Evolutionary conservation across 2,888 invertebrate genomes (phyloP), one percentile per base, ranked within the genome.

Genomic region (Teleogryllus oceanicus): DNA sequence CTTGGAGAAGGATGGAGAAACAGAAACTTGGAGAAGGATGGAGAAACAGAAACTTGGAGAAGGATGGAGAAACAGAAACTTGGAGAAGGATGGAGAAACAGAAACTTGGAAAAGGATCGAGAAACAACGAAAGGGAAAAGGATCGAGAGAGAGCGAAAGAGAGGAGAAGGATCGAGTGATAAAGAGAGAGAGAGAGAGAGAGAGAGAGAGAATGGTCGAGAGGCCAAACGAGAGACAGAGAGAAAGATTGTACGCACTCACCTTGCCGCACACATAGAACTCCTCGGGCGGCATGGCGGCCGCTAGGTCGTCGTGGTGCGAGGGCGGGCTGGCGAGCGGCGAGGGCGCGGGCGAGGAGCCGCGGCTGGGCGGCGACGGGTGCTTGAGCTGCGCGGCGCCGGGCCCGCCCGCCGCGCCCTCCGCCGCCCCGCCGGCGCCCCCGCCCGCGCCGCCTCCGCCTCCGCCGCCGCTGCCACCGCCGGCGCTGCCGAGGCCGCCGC

Each of bases 211-310:
- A 37, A 8, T 1, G 8, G 10, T 8, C 37, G 37, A 37, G 37
- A 37, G 1, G 10, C 8, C 8, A 5, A 37, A 37, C 0, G 8
- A 8, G 37, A 37, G 8, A 8, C 37, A 37, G 2, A 4, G 5
- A 37, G 37, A 37, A 8, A 37, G 8, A 37, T 37, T 5, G 37
- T 0, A 8, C 4, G 37, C 11, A 75, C 75, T 85, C 86, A 93
- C 93, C 91, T 92, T 93, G 84, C 93, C 93, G 85, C 92, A 93
- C 80, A 93, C 89, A 86, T 93, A 93, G 83, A 92, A 90, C 86
- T 93, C 93, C 75, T 91, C 62, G 10, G 78, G 78, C 75, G 76
- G 16, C 77, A 49, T n/a, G 24, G 75, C 76, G 50, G 50, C 62
- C 16, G 62, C 62, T 16, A 62, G 77, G 50, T 80, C 79, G 49